A percentile compares a stretch with the other conserved stretches of the same genome.
phyloP scores from a whole-genome alignment of 2,888 invertebrate genomes.

The Cephus nigrinus region DNA sequence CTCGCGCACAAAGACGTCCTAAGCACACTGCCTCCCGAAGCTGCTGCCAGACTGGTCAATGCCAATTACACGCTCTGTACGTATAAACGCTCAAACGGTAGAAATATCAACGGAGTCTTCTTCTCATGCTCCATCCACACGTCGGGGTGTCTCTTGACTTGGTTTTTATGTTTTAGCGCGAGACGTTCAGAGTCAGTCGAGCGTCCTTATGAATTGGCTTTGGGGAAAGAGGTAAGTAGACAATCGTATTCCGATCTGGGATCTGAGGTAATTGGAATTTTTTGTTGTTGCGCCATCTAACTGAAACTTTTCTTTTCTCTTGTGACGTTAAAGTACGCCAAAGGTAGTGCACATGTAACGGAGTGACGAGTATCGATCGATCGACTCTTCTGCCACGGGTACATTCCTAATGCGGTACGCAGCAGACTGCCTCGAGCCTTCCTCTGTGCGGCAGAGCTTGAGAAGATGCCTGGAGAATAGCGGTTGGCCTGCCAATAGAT shows the following conservation, averaged over 20 bases:
- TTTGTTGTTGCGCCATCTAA: too few relatives aligned
- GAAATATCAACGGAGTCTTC: too few relatives aligned
- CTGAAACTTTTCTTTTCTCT: neutral
- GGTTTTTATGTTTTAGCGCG: constrained; percentile 72
- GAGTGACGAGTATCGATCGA: constrained; percentile 34
- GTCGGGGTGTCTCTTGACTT: too few relatives aligned
- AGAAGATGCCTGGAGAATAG: too few relatives aligned
- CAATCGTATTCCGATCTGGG: too few relatives aligned
- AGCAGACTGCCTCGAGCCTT: constrained; percentile 47
- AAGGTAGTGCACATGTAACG: constrained; percentile 65
- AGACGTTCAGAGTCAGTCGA: constrained; percentile 82
- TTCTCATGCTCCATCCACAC: too few relatives aligned
- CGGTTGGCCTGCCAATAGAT: too few relatives aligned
- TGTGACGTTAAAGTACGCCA: constrained; percentile 52
- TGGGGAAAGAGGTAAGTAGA: constrained; percentile 75
- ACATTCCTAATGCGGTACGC: constrained; percentile 56
- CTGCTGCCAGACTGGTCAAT: constrained; percentile 78
- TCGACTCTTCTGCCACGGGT: constrained; percentile 43
- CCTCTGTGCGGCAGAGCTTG: neutral
- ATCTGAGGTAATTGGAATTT: too few relatives aligned
- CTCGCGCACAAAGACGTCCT: constrained; percentile 79
- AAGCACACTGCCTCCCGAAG: constrained; percentile 76
- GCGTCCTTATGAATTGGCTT: constrained; percentile 83
- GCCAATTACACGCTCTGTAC: constrained; percentile 81
- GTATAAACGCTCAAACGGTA: constrained; percentile 52